phyloP scores from a whole-genome alignment of 2,113 vertebrate species.

The Oncorhynchus keta region DNA sequence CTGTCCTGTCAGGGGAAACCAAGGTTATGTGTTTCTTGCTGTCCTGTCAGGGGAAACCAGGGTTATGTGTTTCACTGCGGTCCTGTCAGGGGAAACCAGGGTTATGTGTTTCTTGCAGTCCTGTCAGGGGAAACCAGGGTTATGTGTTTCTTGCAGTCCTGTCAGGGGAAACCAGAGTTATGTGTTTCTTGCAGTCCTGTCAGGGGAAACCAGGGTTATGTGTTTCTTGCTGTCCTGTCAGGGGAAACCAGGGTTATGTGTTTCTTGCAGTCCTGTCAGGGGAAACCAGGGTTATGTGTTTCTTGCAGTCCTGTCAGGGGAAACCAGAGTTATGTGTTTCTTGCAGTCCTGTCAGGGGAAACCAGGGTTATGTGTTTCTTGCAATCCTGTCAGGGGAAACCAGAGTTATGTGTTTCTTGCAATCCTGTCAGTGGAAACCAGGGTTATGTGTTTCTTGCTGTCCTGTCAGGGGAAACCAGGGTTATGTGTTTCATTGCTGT shows the following conservation, averaged over 20 bases:
- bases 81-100: background rate
- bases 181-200: background rate
- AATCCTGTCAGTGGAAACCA: background rate
- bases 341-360: background rate
- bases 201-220: background rate
- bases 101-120: no score
- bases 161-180: background rate
- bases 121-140: background rate
- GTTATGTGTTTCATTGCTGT: background rate
- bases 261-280: background rate
- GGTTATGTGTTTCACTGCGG: background rate
- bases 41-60: background rate
- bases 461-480: background rate
- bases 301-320: no score
- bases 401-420: background rate
- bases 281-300: background rate
- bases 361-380: background rate
- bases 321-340: background rate
- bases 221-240: no score
- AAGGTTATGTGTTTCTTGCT: fast-evolving
- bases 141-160: no score
- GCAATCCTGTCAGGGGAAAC: background rate
- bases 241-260: background rate
- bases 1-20: background rate
- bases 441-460: background rate